phyloP scores from a whole-genome alignment of 2,113 vertebrate species.

The Craseonycteris thonglongyai region DNA sequence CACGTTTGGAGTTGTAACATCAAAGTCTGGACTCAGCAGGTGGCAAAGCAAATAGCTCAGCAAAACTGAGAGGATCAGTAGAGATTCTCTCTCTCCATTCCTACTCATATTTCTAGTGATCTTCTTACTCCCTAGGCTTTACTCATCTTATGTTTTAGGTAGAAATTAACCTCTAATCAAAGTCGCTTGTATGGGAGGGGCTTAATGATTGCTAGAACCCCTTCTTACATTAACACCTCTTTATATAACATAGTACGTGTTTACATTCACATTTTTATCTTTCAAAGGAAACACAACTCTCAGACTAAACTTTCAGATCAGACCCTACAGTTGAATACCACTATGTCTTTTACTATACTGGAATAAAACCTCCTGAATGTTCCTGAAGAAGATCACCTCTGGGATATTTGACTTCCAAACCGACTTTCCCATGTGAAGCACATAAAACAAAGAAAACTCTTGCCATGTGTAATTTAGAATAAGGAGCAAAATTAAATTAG shows the following conservation, averaged over 20 bases:
- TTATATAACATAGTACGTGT: neutral
- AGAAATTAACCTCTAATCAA: neutral
- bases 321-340: neutral
- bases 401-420: neutral
- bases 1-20: neutral
- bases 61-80: neutral
- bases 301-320: neutral
- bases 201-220: neutral
- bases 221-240: neutral
- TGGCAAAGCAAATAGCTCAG: neutral
- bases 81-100: neutral
- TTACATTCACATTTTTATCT: neutral
- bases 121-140: neutral
- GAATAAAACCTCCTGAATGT: neutral
- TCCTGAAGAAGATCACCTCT: neutral
- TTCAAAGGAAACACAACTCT: neutral
- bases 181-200: neutral
- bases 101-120: neutral
- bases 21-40: neutral
- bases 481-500: neutral
- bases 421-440: neutral
- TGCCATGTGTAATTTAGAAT: neutral
- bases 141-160: neutral
- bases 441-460: neutral
- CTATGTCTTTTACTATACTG: neutral